Evolutionary conservation across 2,797 vertebrate genomes (phyloP).

Genomic region (Hyperoplus immaculatus): DNA sequence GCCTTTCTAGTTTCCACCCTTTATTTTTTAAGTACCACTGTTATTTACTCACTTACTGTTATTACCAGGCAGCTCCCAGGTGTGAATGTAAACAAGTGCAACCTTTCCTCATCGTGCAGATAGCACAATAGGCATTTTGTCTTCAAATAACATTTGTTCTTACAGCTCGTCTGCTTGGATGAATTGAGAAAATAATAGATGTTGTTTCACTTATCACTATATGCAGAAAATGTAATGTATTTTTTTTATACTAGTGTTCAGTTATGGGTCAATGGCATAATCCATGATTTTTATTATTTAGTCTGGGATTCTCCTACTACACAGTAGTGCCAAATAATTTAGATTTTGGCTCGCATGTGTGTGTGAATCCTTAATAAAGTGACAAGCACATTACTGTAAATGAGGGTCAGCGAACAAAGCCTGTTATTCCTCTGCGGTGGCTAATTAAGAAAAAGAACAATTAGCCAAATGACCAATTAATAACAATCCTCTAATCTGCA

Average conservation of each 20-base stretch:
- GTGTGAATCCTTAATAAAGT: constrained; percentile 46
- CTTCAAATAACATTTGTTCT: neutral
- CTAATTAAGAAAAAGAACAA: constrained; percentile 84
- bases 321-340: constrained; percentile 7
- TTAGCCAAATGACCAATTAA: constrained; percentile 86
- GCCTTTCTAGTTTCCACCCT: constrained; percentile 4
- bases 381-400: constrained; percentile 64
- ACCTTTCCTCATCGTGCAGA: constrained; percentile 23
- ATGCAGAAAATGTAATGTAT: too few relatives aligned
- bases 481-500: constrained; percentile 84
- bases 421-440: constrained; percentile 67
- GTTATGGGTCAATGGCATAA: constrained; percentile 11
- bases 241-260: constrained; percentile 19
- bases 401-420: constrained; percentile 73
- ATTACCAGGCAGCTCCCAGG: constrained; percentile 14
- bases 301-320: neutral
- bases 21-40: constrained; percentile 3
- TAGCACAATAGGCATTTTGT: neutral
- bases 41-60: neutral
- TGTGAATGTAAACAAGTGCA: constrained; percentile 36
- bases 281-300: constrained; percentile 21
- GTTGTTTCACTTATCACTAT: neutral
- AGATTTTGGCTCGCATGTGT: constrained; percentile 24
- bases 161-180: neutral
- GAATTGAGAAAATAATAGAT: neutral